Conservation (phyloP, 2,888 invertebrate species). For the Sarcophaga variegata region DNA sequence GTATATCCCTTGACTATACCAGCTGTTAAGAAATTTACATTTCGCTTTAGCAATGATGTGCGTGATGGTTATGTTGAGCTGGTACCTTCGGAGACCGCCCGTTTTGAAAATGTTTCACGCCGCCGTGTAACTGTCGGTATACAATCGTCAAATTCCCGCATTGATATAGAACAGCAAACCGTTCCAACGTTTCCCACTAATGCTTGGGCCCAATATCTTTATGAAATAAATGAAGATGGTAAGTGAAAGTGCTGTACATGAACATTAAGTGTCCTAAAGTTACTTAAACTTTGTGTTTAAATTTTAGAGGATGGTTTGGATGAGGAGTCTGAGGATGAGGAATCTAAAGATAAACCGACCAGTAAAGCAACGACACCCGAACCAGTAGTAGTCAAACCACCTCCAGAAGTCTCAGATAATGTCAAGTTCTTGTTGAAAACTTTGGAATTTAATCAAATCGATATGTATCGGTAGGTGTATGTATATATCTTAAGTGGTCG, state of each 20-base stretch:
- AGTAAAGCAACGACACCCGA: constrained; percentile 70
- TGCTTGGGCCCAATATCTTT: constrained; percentile 87
- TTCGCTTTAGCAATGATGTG: constrained; percentile 84
- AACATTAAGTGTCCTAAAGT: not conserved
- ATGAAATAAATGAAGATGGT: constrained; percentile 80
- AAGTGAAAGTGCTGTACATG: constrained; percentile 68
- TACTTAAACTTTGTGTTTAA: not conserved
- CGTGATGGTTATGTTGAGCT: constrained; percentile 88
- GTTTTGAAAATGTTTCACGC: constrained; percentile 84
- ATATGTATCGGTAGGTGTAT: constrained; percentile 79
- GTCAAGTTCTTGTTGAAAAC: constrained; percentile 77
- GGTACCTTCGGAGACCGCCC: constrained; percentile 82
- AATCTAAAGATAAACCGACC: constrained; percentile 76
- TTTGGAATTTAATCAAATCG: constrained; percentile 81
- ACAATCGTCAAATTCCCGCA: constrained; percentile 84
- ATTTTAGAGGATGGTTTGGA: constrained; percentile 76
- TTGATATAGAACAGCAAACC: constrained; percentile 85
- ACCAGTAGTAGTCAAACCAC: constrained; percentile 65
- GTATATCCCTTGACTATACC: constrained; percentile 84
- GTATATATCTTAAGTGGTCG: too few species aligned
- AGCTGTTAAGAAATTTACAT: constrained; percentile 82
- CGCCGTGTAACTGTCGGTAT: constrained; percentile 84
- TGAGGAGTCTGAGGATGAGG: constrained; percentile 77
- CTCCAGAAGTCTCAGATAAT: constrained; percentile 77
- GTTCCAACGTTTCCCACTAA: constrained; percentile 86